These are phyloP conservation scores for Aporrectodea caliginosa DNA, from an alignment of 1,140 invertebrate genomes.

Conservation along the genomic window DNA sequence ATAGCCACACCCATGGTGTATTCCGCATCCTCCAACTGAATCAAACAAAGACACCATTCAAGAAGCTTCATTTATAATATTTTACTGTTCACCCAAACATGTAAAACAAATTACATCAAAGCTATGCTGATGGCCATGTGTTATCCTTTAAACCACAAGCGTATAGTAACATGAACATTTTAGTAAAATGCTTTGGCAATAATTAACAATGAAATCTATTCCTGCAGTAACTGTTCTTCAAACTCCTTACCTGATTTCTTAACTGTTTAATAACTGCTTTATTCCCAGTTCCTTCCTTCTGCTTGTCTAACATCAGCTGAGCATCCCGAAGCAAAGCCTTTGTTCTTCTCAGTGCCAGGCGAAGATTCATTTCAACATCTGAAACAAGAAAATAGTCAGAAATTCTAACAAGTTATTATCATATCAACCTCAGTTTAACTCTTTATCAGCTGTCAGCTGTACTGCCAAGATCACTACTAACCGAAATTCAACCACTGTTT, in stretches of 20 bases:
- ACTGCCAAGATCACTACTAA: too few species aligned
- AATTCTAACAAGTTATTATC: too few species aligned
- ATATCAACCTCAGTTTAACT: too few species aligned
- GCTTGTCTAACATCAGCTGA: conserved; percentile 67
- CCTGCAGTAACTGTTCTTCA: too few species aligned
- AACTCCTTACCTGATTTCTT: conserved; percentile 70
- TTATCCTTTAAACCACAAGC: neutral
- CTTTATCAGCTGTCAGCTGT: too few species aligned
- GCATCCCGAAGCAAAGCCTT: conserved; percentile 51
- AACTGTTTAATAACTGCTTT: conserved; percentile 80
- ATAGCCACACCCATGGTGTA: conserved; percentile 74
- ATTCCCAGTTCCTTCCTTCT: conserved; percentile 74
- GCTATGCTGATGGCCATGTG: too few species aligned
- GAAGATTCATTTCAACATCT: conserved; percentile 42
- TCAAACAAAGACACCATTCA: too few species aligned
- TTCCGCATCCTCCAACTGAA: conserved; percentile 80
- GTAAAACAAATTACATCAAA: neutral
- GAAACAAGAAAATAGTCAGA: too few species aligned
- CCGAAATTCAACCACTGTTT: too few species aligned
- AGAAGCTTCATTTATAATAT: too few species aligned
- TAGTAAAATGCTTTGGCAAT: neutral
- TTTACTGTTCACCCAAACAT: too few species aligned
- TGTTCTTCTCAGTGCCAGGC: conserved; percentile 45
- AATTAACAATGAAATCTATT: too few species aligned
- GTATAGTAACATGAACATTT: neutral